Evolutionary conservation across 2,797 vertebrate genomes (phyloP).

Genomic region (Rhabdophis nuchalis): DNA sequence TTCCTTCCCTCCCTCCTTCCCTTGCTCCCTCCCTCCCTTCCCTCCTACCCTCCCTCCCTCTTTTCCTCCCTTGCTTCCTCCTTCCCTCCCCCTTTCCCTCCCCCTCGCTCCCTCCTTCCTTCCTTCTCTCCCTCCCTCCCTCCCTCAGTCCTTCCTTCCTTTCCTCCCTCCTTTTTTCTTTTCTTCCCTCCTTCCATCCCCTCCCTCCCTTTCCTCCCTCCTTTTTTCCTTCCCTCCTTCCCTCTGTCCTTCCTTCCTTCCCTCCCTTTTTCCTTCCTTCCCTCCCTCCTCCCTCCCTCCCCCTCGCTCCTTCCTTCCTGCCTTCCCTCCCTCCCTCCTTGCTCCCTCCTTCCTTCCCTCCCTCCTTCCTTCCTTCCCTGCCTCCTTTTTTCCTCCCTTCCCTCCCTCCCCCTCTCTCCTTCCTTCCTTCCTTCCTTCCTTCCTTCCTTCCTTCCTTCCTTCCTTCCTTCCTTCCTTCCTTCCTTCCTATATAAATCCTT

Average conservation of each 20-base stretch:
- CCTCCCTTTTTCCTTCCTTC: fast-evolving
- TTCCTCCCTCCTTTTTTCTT: too few relatives aligned
- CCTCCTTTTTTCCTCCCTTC: background rate
- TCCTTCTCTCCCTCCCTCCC: fast-evolving
- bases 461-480: background rate
- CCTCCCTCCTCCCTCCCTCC: too few relatives aligned
- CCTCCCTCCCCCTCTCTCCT: fast-evolving
- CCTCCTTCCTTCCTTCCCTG: background rate
- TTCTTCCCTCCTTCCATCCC: too few relatives aligned
- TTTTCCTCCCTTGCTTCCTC: too few relatives aligned
- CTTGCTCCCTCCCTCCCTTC: too few relatives aligned
- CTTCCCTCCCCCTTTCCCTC: too few relatives aligned
- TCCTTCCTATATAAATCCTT: background rate
- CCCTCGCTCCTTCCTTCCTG: background rate
- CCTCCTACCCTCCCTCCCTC: too few relatives aligned
- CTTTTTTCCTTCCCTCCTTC: fast-evolving
- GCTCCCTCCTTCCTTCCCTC: too few relatives aligned
- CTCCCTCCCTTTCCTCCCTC: background rate
- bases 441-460: fast-evolving
- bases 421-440: background rate
- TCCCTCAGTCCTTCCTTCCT: fast-evolving
- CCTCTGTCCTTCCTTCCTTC: fast-evolving
- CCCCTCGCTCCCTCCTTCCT: too few relatives aligned
- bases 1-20: too few relatives aligned
- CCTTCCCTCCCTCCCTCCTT: too few relatives aligned